phyloP scores from a whole-genome alignment of 2,113 vertebrate genomes.

The Eurypyga helias region DNA sequence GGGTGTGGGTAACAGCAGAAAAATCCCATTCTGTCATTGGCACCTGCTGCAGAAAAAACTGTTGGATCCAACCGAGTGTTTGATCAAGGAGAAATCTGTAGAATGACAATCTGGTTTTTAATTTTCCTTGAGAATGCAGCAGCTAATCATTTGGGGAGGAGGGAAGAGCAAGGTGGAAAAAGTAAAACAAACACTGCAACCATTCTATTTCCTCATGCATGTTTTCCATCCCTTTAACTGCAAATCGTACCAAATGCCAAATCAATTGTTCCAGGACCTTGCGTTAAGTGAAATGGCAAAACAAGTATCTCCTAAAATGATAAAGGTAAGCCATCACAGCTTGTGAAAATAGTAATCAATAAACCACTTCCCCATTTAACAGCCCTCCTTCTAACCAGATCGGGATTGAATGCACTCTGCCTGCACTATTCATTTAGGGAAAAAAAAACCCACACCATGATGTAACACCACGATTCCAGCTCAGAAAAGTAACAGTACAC shows the following conservation, averaged over 20 bases:
- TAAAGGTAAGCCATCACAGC: slow-evolving; percentile 26
- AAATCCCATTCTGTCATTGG: not conserved
- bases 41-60: not conserved
- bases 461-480: not conserved
- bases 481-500: not conserved
- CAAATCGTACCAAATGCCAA: slow-evolving; percentile 4
- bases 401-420: not conserved
- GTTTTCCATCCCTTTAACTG: not conserved
- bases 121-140: not conserved
- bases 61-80: not conserved
- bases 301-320: slow-evolving; percentile 20
- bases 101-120: not conserved
- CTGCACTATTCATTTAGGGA: not conserved
- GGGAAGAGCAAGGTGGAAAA: too few relatives aligned
- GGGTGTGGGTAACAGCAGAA: not conserved
- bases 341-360: slow-evolving; percentile 23
- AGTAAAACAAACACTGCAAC: not conserved
- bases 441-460: too few relatives aligned
- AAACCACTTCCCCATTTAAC: slow-evolving; percentile 41
- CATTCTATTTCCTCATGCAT: not conserved
- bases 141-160: not conserved
- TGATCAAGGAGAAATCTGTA: not conserved
- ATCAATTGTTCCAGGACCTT: slow-evolving; percentile 53
- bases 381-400: not conserved
- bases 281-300: slow-evolving; percentile 44